phyloP scores from a whole-genome alignment of 2,888 invertebrate genomes.

The Drosophila barbarae region DNA sequence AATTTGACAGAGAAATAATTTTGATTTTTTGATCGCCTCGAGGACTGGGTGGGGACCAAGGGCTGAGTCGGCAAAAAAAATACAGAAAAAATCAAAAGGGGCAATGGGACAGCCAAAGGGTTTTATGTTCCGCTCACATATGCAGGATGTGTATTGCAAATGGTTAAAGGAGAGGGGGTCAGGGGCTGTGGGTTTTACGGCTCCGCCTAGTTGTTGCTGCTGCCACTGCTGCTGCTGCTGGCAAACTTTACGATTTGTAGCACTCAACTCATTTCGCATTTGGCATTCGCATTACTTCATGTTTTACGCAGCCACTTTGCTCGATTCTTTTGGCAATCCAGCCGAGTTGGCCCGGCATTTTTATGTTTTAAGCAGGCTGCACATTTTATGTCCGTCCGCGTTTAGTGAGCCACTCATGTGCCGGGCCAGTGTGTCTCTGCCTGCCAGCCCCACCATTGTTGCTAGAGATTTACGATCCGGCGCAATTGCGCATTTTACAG shows the following conservation, averaged over 20 bases:
- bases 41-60: conserved; percentile 35
- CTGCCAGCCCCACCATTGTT: conserved; percentile 44
- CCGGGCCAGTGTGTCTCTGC: conserved; percentile 5
- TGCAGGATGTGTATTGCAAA: conserved; percentile 16
- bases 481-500: conserved; percentile 75
- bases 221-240: conserved; percentile 32
- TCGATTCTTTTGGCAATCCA: conserved; percentile 42
- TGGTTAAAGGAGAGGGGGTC: not conserved
- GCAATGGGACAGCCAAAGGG: conserved; percentile 31
- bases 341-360: conserved; percentile 53
- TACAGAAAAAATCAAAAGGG: conserved; percentile 43
- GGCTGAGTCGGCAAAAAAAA: conserved; percentile 53
- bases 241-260: conserved; percentile 69
- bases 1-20: conserved; percentile 70
- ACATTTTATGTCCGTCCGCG: conserved; percentile 63
- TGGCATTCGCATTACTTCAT: conserved; percentile 69
- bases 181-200: conserved; percentile 48
- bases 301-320: conserved; percentile 70
- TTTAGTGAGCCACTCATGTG: conserved; percentile 68
- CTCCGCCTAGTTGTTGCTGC: conserved; percentile 55
- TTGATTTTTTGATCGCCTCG: conserved; percentile 65
- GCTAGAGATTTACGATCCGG: conserved; percentile 68
- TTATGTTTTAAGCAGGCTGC: conserved; percentile 74
- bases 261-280: conserved; percentile 73
- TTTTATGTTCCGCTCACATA: conserved; percentile 26